Evolutionary conservation across 2,888 invertebrate species (phyloP).

Genomic region (Emmelina monodactyla): DNA sequence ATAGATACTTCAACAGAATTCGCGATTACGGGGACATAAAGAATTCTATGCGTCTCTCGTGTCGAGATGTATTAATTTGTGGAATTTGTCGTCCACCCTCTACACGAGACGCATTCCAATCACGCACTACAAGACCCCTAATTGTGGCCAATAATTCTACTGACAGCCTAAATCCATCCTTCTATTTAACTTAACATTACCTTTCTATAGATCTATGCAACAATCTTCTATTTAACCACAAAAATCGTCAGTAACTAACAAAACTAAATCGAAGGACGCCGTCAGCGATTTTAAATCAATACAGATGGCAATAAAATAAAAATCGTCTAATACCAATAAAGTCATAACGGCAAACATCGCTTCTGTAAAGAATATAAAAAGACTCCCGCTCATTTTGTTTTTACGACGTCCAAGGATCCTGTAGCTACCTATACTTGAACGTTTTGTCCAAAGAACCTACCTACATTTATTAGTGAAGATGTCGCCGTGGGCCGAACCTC

Average conservation of each 20-base stretch:
- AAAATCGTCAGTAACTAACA: too few relatives aligned
- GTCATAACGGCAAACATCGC: slow-evolving; percentile 7
- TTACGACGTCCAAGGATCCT: slow-evolving; percentile 24
- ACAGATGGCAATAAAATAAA: too few relatives aligned
- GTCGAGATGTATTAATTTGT: slow-evolving; percentile 64
- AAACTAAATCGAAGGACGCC: too few relatives aligned
- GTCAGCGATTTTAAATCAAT: too few relatives aligned
- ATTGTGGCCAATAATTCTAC: slow-evolving; percentile 65
- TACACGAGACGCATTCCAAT: slow-evolving; percentile 45
- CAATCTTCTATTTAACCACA: too few relatives aligned
- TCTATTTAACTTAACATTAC: too few relatives aligned
- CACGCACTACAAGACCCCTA: slow-evolving; percentile 63
- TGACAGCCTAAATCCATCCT: too few relatives aligned
- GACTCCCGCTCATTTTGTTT: slow-evolving; percentile 24
- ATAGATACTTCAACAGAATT: too few relatives aligned
- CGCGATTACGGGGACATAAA: too few relatives aligned
- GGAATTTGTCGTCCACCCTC: slow-evolving; percentile 60
- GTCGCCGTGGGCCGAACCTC: slow-evolving; percentile 45
- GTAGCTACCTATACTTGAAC: slow-evolving; percentile 29
- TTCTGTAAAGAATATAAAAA: slow-evolving; percentile 22
- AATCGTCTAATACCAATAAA: too few relatives aligned
- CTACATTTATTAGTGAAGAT: slow-evolving; percentile 28
- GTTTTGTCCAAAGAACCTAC: slow-evolving; percentile 5
- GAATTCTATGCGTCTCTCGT: slow-evolving; percentile 56
- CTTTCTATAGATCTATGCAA: too few relatives aligned